Evolutionary conservation across 2,797 vertebrate genomes (phyloP).

Genomic region (Psittacula derbiana): DNA sequence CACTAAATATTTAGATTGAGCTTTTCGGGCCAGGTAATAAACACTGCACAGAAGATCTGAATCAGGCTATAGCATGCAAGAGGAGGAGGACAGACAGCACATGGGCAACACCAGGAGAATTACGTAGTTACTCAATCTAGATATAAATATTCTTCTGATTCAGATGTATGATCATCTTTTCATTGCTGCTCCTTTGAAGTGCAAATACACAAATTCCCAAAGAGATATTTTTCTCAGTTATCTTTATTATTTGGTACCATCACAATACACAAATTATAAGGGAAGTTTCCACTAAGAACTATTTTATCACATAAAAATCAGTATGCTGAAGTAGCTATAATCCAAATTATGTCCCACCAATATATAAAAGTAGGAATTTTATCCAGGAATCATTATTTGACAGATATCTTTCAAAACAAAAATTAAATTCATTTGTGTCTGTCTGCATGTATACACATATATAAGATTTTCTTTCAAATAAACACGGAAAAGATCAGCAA

Average conservation of each 20-base stretch:
- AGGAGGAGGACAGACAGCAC: constrained; percentile 2
- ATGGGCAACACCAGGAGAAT: constrained; percentile 1
- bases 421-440: neutral
- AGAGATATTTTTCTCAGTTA: constrained; percentile 16
- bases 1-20: constrained; percentile 4
- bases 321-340: neutral
- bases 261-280: neutral
- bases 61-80: neutral
- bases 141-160: constrained; percentile 55
- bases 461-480: neutral
- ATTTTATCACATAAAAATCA: constrained; percentile 6
- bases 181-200: neutral
- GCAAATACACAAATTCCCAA: constrained; percentile 2
- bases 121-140: constrained; percentile 12
- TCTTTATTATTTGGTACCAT: neutral
- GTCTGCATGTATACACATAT: neutral
- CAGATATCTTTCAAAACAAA: neutral
- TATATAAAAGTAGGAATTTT: neutral
- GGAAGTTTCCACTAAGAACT: neutral
- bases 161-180: constrained; percentile 24
- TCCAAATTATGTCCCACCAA: neutral
- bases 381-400: neutral
- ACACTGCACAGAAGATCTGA: neutral
- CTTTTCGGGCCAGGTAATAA: constrained; percentile 23
- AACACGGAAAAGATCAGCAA: neutral